phyloP scores from a whole-genome alignment of 2,888 invertebrate genomes.

The Cataglyphis rosenhaueri region DNA sequence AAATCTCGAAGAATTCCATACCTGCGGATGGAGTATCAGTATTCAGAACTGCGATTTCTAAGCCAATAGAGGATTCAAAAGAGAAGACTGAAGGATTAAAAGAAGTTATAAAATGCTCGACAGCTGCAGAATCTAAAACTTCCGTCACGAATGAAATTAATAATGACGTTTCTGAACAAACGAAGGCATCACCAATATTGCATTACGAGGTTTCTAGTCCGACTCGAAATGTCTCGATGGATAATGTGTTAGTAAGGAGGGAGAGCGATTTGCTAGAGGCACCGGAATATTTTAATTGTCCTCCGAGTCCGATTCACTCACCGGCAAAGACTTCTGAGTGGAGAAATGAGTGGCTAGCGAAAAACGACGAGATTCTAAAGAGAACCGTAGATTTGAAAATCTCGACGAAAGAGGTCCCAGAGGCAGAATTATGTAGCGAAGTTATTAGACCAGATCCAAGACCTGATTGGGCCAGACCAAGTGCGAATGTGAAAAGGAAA shows the following conservation, averaged over 20 bases:
- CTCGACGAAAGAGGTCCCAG: slow-evolving; percentile 67
- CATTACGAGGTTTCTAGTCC: slow-evolving; percentile 73
- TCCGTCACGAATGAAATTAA: neutral
- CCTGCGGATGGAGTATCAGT: slow-evolving; percentile 37
- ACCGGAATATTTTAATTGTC: slow-evolving; percentile 75
- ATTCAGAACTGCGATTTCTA: slow-evolving; percentile 15
- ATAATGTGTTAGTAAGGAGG: slow-evolving; percentile 69
- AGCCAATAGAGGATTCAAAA: neutral
- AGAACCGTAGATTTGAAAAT: slow-evolving; percentile 73
- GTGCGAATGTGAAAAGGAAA: slow-evolving; percentile 75
- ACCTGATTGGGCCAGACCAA: slow-evolving; percentile 82
- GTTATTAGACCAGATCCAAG: slow-evolving; percentile 75
- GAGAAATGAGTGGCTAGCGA: slow-evolving; percentile 83
- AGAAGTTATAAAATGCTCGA: neutral
- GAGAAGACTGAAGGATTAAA: neutral
- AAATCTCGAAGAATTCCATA: slow-evolving; percentile 51
- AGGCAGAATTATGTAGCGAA: slow-evolving; percentile 69
- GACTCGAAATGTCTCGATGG: slow-evolving; percentile 73
- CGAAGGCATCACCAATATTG: neutral
- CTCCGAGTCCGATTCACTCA: slow-evolving; percentile 76
- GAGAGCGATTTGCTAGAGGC: slow-evolving; percentile 75
- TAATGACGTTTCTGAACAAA: neutral
- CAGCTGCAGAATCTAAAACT: slow-evolving; percentile 15
- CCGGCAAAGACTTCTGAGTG: slow-evolving; percentile 83
- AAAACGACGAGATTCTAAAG: slow-evolving; percentile 81